Evolutionary conservation across 2,113 vertebrate genomes (phyloP).

Genomic region (Prunella himalayana): DNA sequence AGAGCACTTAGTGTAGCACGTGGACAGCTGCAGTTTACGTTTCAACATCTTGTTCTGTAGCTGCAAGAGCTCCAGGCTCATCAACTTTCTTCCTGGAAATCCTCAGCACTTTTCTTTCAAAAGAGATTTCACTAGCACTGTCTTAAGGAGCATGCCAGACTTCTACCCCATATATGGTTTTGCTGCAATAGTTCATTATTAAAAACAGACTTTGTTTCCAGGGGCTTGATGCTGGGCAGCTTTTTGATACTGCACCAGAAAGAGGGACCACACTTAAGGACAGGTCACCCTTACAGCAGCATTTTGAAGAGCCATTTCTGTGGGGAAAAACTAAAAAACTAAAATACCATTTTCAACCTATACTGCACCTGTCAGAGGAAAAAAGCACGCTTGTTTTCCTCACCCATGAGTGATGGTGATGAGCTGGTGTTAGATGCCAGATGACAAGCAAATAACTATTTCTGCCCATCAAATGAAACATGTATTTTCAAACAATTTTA

Average conservation of each 20-base stretch:
- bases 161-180: not conserved
- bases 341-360: not conserved
- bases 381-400: not conserved
- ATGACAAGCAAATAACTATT: not conserved
- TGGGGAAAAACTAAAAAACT: not conserved
- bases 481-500: not conserved
- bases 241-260: not conserved
- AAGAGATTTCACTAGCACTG: not conserved
- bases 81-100: not conserved
- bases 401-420: not conserved
- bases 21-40: not conserved
- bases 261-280: not conserved
- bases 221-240: not conserved
- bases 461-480: not conserved
- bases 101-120: not conserved
- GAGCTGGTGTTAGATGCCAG: not conserved
- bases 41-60: not conserved
- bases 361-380: not conserved
- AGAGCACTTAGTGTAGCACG: accelerated
- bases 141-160: not conserved
- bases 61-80: not conserved
- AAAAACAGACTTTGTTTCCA: not conserved
- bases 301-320: not conserved
- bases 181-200: not conserved
- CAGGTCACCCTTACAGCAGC: not conserved